phyloP scores from a whole-genome alignment of 2,113 vertebrate genomes.

The Channa maculata region DNA sequence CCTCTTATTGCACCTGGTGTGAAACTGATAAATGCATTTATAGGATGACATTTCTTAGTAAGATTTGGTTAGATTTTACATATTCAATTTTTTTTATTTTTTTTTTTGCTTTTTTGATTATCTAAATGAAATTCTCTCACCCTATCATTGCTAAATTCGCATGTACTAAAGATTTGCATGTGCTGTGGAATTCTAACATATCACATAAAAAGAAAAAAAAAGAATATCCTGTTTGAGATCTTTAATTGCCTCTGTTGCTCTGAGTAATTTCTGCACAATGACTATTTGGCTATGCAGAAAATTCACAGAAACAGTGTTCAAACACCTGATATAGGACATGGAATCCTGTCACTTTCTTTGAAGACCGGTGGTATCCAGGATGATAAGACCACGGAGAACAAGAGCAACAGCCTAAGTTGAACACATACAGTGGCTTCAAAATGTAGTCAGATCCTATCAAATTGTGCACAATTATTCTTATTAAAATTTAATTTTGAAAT shows the following conservation, averaged over 20 bases:
- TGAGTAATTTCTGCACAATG: constrained; percentile 41
- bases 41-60: not conserved
- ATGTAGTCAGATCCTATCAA: too few relatives aligned
- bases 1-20: not conserved
- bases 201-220: too few relatives aligned
- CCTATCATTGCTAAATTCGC: not conserved
- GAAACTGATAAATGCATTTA: not conserved
- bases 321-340: constrained; percentile 55
- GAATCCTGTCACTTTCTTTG: constrained; percentile 61
- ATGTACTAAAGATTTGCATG: not conserved
- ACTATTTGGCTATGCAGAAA: not conserved
- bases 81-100: not conserved
- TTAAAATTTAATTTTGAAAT: too few relatives aligned
- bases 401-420: constrained; percentile 25
- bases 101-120: too few relatives aligned
- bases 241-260: constrained; percentile 12
- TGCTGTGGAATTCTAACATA: too few relatives aligned
- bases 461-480: too few relatives aligned
- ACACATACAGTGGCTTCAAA: not conserved
- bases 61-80: not conserved
- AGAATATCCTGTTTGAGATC: constrained; percentile 6
- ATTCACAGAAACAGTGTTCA: constrained; percentile 18
- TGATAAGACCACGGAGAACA: constrained; percentile 46
- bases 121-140: too few relatives aligned
- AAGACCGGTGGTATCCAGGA: constrained; percentile 51